Conservation (phyloP, 2,888 invertebrate genomes). For the Chaitophorus viminalis region DNA sequence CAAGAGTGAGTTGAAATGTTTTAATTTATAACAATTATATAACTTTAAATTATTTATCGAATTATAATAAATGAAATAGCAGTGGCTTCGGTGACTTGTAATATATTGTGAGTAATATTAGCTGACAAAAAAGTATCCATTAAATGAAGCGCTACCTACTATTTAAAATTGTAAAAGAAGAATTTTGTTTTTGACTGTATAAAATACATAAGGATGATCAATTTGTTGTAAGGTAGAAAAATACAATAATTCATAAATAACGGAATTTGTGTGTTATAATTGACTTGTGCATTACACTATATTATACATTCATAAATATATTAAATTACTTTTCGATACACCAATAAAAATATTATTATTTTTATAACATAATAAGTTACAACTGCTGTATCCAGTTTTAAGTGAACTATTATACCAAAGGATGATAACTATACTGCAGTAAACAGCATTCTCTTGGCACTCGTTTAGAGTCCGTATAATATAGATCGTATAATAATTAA, state of each 20-base stretch:
- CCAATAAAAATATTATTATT: not conserved
- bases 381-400: too few relatives aligned
- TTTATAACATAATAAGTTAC: too few relatives aligned
- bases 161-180: not conserved
- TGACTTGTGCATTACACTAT: too few relatives aligned
- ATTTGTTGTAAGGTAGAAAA: not conserved
- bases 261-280: not conserved
- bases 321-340: conserved; percentile 11
- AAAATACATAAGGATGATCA: too few relatives aligned
- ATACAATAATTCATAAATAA: conserved; percentile 11
- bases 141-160: not conserved
- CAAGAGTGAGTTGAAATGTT: not conserved
- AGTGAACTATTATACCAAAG: too few relatives aligned
- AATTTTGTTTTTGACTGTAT: not conserved
- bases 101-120: too few relatives aligned
- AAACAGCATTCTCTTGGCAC: too few relatives aligned
- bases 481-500: too few relatives aligned
- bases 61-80: too few relatives aligned
- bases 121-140: not conserved
- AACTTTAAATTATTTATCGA: not conserved
- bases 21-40: not conserved
- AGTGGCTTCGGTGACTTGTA: too few relatives aligned
- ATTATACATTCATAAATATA: not conserved
- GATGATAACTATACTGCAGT: too few relatives aligned
- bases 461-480: too few relatives aligned